Conservation (phyloP, 2,888 invertebrate genomes). For the Cheilosia grossa region DNA sequence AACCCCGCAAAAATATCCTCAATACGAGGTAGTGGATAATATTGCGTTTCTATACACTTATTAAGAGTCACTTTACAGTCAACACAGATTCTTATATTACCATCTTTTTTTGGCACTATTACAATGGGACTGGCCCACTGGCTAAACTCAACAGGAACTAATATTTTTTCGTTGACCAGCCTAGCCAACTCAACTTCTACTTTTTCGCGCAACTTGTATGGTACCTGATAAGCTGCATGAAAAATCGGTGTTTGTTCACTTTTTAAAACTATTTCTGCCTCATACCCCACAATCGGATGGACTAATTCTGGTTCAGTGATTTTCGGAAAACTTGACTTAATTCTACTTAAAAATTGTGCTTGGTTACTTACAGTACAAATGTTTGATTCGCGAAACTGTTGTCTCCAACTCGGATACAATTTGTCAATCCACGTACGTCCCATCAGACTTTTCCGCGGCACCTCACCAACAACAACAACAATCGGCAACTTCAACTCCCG, state of each 20-base stretch:
- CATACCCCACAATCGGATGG: slow-evolving; percentile 48
- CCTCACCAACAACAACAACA: slow-evolving; percentile 28
- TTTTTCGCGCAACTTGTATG: slow-evolving; percentile 55
- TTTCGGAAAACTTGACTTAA: slow-evolving; percentile 20
- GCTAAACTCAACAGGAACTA: slow-evolving; percentile 50
- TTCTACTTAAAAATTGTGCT: slow-evolving; percentile 36
- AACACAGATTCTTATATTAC: slow-evolving; percentile 43
- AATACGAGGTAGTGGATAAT: slow-evolving; percentile 39
- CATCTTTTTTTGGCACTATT: slow-evolving; percentile 64
- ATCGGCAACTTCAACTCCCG: slow-evolving; percentile 19
- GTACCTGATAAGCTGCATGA: slow-evolving; percentile 58
- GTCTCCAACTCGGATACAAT: slow-evolving; percentile 35
- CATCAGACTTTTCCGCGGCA: slow-evolving; percentile 11
- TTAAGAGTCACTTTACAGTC: slow-evolving; percentile 72
- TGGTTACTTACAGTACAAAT: slow-evolving; percentile 34
- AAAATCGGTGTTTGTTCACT: slow-evolving; percentile 29
- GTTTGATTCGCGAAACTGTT: slow-evolving; percentile 21
- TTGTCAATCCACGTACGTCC: slow-evolving; percentile 43
- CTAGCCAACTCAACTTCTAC: slow-evolving; percentile 47
- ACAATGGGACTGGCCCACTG: slow-evolving; percentile 72
- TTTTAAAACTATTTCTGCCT: slow-evolving; percentile 34
- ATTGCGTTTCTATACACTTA: slow-evolving; percentile 39
- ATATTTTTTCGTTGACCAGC: slow-evolving; percentile 50
- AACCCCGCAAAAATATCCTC: slow-evolving; percentile 40
- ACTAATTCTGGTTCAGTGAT: slow-evolving; percentile 9